Evolutionary conservation across 35 echinoderm and acorn worm genomes (phyloP).

Genomic region (Apostichopus japonicus): DNA sequence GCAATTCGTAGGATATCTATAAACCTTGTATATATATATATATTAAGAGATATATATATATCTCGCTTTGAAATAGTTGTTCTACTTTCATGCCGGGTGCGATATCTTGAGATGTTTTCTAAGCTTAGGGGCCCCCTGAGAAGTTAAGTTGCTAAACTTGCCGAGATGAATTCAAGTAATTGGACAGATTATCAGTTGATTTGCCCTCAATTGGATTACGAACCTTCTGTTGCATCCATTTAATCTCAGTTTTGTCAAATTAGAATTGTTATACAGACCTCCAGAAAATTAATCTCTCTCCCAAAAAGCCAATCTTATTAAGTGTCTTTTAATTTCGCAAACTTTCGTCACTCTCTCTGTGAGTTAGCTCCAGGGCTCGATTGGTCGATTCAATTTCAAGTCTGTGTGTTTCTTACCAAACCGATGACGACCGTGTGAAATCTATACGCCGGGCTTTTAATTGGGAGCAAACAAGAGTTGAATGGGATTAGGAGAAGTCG

Average conservation of each 20-base stretch:
- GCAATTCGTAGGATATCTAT: no score
- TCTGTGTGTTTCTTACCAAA: constrained; percentile 23
- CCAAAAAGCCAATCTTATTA: constrained; percentile 58
- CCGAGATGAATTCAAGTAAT: constrained; percentile 39
- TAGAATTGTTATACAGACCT: constrained; percentile 61
- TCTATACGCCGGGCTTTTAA: constrained; percentile 22
- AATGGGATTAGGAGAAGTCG: neutral
- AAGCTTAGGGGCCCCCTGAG: constrained; percentile 22
- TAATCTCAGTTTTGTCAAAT: constrained; percentile 57
- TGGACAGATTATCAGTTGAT: constrained; percentile 52
- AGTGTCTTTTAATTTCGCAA: constrained; percentile 60
- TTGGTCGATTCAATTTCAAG: constrained; percentile 59
- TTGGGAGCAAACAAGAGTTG: constrained; percentile 13
- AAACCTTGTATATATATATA: no score
- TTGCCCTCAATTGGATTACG: constrained; percentile 47
- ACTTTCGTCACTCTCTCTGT: constrained; percentile 34
- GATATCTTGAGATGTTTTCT: neutral
- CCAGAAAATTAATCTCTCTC: constrained; percentile 55
- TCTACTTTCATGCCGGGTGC: neutral
- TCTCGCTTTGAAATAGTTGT: neutral
- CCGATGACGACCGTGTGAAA: no score
- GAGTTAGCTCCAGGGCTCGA: constrained; percentile 34
- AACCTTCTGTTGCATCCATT: constrained; percentile 59
- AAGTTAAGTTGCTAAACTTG: constrained; percentile 22
- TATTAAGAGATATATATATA: no score